These are phyloP conservation scores for Notiomystis cincta DNA, from an alignment of 2,113 vertebrate species.

Conservation along the genomic window DNA sequence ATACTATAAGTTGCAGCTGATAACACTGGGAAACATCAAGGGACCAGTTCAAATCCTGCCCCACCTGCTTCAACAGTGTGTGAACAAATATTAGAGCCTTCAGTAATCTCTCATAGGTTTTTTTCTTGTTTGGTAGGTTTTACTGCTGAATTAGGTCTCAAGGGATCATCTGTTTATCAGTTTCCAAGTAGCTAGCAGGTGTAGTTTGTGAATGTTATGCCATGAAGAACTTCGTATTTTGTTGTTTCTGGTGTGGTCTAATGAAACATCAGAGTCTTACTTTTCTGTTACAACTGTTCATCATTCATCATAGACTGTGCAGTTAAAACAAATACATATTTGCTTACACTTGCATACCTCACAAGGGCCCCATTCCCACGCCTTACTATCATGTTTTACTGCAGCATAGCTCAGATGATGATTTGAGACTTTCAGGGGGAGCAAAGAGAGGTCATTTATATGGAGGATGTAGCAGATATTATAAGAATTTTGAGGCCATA, in stretches of 20 bases:
- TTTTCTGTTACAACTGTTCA: background rate
- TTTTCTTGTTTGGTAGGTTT: background rate
- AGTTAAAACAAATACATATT: background rate
- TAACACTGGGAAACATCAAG: background rate
- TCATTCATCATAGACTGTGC: background rate
- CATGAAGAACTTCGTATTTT: background rate
- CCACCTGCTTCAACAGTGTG: background rate
- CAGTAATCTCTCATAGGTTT: background rate
- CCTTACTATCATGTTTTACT: background rate
- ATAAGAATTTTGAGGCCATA: background rate
- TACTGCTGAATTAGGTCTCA: background rate
- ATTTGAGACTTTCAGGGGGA: background rate
- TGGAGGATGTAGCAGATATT: background rate
- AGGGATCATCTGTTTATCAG: background rate
- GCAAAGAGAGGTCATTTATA: background rate
- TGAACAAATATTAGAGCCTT: background rate
- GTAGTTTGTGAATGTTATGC: background rate
- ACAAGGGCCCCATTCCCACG: background rate
- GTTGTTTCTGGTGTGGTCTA: background rate
- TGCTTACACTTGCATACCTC: background rate
- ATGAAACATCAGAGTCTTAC: background rate
- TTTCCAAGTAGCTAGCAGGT: background rate
- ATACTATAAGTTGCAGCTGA: background rate
- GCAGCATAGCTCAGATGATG: background rate
- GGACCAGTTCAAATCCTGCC: background rate